Conservation (phyloP, 2,797 vertebrate species). For the Xenopus petersii region DNA sequence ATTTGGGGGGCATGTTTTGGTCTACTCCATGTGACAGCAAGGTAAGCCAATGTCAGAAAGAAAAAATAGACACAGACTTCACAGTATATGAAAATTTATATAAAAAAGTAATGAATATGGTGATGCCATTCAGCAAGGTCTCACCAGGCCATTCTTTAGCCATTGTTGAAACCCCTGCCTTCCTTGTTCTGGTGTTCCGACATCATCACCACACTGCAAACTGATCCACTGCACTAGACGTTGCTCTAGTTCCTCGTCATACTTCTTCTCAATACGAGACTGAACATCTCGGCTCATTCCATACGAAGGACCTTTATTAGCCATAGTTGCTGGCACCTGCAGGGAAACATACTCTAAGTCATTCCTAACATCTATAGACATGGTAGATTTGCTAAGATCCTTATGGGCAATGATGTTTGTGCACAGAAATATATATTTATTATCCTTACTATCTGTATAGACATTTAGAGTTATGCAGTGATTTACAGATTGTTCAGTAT, state of each 20-base stretch:
- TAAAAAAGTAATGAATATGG: too few species aligned
- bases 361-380: not conserved
- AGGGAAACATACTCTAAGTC: not conserved
- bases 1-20: too few species aligned
- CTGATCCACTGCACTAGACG: conserved; percentile 90
- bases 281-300: conserved; percentile 94
- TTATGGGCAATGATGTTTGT: too few species aligned
- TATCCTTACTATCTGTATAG: too few species aligned
- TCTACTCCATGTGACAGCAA: too few species aligned
- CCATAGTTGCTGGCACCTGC: conserved; percentile 68
- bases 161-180: conserved; percentile 91
- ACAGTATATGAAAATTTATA: too few species aligned
- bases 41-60: too few species aligned
- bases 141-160: conserved; percentile 93
- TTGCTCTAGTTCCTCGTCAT: conserved; percentile 86
- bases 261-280: conserved; percentile 96
- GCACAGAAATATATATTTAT: too few species aligned
- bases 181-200: conserved; percentile 81
- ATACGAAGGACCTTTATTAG: conserved; percentile 91
- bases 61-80: too few species aligned
- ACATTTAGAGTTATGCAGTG: too few species aligned
- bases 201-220: conserved; percentile 77
- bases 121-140: conserved; percentile 35
- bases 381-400: too few species aligned
- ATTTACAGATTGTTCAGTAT: too few species aligned